Evolutionary conservation across 1,140 invertebrate species (phyloP).

Genomic region (Aphaenogaster rudis): DNA sequence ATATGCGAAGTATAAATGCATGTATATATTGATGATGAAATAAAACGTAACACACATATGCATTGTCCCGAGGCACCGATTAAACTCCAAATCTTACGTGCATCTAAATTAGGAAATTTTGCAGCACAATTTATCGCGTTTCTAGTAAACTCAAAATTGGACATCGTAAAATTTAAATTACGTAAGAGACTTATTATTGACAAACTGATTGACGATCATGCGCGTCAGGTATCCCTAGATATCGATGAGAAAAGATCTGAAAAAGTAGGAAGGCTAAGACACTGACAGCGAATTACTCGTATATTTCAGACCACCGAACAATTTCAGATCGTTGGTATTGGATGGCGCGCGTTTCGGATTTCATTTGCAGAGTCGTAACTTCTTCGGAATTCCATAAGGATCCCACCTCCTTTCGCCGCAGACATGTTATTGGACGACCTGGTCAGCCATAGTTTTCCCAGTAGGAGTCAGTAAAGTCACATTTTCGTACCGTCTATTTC

Average conservation of each 20-base stretch:
- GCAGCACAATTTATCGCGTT: not conserved
- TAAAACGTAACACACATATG: not conserved
- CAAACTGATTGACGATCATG: conserved; percentile 2
- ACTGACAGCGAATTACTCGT: conserved; percentile 60
- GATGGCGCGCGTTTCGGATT: conserved; percentile 74
- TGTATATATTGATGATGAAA: not conserved
- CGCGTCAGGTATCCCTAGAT: not conserved
- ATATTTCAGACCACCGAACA: conserved; percentile 73
- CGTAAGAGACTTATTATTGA: not conserved
- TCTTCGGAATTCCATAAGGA: conserved; percentile 78
- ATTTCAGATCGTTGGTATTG: conserved; percentile 62
- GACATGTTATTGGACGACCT: conserved; percentile 38
- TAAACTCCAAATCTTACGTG: not conserved
- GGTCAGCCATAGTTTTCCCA: conserved; percentile 20
- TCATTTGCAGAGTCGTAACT: conserved; percentile 83
- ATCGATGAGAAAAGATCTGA: not conserved
- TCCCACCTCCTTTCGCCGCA: not conserved
- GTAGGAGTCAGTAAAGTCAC: not conserved
- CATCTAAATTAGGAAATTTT: not conserved
- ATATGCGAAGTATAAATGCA: not conserved
- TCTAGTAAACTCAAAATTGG: not conserved
- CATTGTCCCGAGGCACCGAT: no score
- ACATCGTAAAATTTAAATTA: not conserved
- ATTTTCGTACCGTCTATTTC: conserved; percentile 6
- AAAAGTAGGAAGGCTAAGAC: not conserved